Evolutionary conservation across 2,113 vertebrate species (phyloP).

Genomic region (Scopus umbretta): DNA sequence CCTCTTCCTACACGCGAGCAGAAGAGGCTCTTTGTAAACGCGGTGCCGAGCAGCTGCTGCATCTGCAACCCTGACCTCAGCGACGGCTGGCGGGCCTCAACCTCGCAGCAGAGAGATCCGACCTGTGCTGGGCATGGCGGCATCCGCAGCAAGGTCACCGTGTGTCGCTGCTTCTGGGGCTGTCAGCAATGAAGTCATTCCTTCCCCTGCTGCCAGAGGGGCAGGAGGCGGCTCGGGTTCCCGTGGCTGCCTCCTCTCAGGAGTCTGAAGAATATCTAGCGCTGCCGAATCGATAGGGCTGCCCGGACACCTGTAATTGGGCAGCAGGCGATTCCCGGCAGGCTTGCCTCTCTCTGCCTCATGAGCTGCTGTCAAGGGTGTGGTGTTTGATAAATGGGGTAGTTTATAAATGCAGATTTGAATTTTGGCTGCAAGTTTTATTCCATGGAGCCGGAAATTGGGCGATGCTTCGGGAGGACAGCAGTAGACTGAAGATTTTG

Average conservation of each 20-base stretch:
- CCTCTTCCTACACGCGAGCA: neutral
- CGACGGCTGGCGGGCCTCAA: accelerated
- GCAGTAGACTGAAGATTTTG: neutral
- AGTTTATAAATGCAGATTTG: neutral
- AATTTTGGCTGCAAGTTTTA: neutral
- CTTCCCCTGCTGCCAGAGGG: neutral
- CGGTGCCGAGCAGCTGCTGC: neutral
- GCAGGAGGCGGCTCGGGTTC: neutral
- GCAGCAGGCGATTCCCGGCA: neutral
- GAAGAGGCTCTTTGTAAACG: neutral
- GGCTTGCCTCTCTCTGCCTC: neutral
- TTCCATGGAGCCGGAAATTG: neutral
- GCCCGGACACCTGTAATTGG: neutral
- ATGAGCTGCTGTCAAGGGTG: neutral
- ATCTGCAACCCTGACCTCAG: neutral
- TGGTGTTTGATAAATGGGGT: neutral
- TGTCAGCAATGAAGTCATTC: neutral
- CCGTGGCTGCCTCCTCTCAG: neutral
- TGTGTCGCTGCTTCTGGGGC: neutral
- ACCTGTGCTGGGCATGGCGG: neutral
- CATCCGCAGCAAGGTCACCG: accelerated
- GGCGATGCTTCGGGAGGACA: neutral
- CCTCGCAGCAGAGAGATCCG: neutral
- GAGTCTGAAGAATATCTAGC: neutral
- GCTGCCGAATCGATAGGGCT: neutral